Conservation (phyloP, 2,888 invertebrate species). For the Achlya flavicornis region DNA sequence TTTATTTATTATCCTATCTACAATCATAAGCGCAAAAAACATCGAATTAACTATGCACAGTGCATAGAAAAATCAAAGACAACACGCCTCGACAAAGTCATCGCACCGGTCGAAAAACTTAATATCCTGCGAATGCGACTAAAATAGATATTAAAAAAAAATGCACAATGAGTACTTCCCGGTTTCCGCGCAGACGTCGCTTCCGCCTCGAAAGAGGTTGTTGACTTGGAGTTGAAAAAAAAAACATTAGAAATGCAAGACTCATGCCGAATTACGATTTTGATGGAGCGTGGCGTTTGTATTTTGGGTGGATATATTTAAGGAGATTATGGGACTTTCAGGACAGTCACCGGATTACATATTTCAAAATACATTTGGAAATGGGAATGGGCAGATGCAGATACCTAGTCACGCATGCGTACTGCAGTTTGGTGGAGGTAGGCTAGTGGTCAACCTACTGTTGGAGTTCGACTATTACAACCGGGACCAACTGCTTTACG, state of each 20-base stretch:
- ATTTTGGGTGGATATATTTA: slow-evolving; percentile 38
- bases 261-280: slow-evolving; percentile 68
- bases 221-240: slow-evolving; percentile 49
- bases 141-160: slow-evolving; percentile 70
- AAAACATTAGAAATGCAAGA: slow-evolving; percentile 62
- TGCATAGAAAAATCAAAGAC: slow-evolving; percentile 22
- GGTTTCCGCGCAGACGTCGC: slow-evolving; percentile 69
- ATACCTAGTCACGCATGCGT: no score
- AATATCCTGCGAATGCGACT: slow-evolving; percentile 75
- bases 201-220: slow-evolving; percentile 64
- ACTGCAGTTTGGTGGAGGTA: no score
- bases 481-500: no score
- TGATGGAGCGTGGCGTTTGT: slow-evolving; percentile 44
- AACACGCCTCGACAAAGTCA: slow-evolving; percentile 39
- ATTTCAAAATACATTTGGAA: no score
- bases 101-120: slow-evolving; percentile 48
- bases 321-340: not conserved
- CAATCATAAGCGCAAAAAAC: not conserved
- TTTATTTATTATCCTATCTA: no score
- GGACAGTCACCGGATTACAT: slow-evolving; percentile 4
- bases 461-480: no score
- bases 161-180: slow-evolving; percentile 68
- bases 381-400: no score
- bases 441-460: no score
- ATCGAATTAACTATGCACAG: not conserved